A percentile compares a stretch with the other conserved stretches of the same genome.
Conservation (phyloP, 53 echinoderm and acorn worm genomes). For the Temnopleurus reevesii region DNA sequence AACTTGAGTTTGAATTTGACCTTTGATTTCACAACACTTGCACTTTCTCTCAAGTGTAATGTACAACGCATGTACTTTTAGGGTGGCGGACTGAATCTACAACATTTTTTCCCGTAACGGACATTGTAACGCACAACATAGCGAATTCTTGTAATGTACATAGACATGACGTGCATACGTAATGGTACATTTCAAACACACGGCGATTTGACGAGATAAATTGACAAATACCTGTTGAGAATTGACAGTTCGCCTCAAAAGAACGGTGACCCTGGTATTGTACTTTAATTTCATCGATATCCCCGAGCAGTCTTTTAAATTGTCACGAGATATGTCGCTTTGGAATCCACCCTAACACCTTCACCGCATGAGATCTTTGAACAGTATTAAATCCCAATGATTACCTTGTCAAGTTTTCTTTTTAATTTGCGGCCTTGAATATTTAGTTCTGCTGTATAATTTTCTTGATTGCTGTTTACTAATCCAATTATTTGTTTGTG, state of each 20-base stretch:
- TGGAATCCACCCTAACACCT: not conserved
- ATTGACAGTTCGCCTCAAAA: not conserved
- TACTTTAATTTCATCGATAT: constrained; percentile 4
- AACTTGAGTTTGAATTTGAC: no score
- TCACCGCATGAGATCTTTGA: not conserved
- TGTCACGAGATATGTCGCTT: constrained; percentile 10
- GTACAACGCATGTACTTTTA: not conserved
- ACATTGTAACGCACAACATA: no score
- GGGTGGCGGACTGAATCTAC: no score
- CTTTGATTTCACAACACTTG: not conserved
- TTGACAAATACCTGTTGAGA: not conserved
- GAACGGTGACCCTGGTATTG: constrained; percentile 6
- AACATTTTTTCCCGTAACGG: no score
- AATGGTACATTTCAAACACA: not conserved
- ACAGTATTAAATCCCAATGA: no score
- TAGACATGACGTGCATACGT: not conserved
- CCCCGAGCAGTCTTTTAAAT: not conserved
- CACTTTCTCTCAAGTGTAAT: not conserved
- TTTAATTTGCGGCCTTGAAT: not conserved
- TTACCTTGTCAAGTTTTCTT: not conserved
- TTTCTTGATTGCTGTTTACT: constrained; percentile 14
- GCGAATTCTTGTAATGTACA: no score
- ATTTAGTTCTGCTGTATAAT: not conserved
- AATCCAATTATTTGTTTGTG: not conserved
- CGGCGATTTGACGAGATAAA: not conserved